Evolutionary conservation across 1,140 invertebrate genomes (phyloP).

Genomic region (Drosophila triauraria): DNA sequence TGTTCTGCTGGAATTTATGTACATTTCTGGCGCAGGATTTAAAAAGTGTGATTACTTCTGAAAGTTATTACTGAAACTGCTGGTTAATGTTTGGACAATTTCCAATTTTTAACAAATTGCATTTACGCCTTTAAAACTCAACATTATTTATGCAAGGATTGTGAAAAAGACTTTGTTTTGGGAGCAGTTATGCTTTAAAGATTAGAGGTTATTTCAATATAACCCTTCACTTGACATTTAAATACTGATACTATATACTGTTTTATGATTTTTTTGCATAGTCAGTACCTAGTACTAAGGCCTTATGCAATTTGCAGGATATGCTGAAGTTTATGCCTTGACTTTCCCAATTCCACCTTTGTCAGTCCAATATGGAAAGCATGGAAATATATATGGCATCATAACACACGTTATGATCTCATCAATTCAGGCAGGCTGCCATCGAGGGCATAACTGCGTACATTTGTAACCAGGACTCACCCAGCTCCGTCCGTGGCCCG

Average conservation of each 20-base stretch:
- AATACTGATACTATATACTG: no score
- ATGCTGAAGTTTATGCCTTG: conserved; percentile 8
- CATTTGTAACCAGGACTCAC: conserved; percentile 41
- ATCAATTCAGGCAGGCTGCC: conserved; percentile 43
- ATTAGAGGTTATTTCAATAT: no score
- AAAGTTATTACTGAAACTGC: background rate
- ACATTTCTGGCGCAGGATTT: background rate
- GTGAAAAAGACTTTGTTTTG: no score
- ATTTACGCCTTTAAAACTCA: background rate
- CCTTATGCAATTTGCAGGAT: conserved; percentile 8
- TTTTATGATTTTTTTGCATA: background rate
- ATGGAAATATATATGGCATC: conserved; percentile 34
- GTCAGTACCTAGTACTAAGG: no score
- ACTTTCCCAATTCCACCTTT: conserved; percentile 33
- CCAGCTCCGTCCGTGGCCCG: background rate
- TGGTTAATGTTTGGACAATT: background rate
- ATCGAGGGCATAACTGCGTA: conserved; percentile 35
- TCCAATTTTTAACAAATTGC: background rate
- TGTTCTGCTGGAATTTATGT: conserved; percentile 2
- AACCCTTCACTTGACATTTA: no score
- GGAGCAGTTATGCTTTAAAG: no score
- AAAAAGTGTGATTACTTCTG: background rate
- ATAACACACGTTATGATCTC: conserved; percentile 48
- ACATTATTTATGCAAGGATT: background rate
- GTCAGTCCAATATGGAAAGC: background rate